Evolutionary conservation across 64 coral and sea anemone genomes (phyloP), one percentile per base, ranked within the genome.

Genomic region (Pocillopora verrucosa): DNA sequence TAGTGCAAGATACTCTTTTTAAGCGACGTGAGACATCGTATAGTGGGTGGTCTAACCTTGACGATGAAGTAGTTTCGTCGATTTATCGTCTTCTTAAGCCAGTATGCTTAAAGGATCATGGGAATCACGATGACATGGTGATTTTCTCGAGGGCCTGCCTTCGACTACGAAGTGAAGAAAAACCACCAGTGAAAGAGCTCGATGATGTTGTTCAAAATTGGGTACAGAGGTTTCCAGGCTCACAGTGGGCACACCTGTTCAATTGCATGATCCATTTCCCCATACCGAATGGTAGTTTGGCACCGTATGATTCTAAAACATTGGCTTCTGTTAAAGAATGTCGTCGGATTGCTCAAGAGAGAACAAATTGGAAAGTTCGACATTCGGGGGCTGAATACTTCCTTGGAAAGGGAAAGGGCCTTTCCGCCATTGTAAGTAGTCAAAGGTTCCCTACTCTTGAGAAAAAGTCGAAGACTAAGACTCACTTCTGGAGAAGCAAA

Each of bases 211-310:
- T 94, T 3, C 58, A 11, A 45, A 69, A 13, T 1, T 94, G 87
- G 81, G 35, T 37, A 13, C 57, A 67, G 25, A 86, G 61, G 7
- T 51, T 72, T 62, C 87, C 60, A 1, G 35, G 63, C 20, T 94
- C 92, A 0, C 74, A 78, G 41, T 94, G 92, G 92, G 87, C 87
- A 15, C 74, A 94, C n/a, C 41, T 94, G 19, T 94, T 94, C 9
- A 86, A 89, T 26, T 94, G 90, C 41, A 45, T 45, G 41, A 45
- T 45, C 41, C 41, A 45, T 6, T 45, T 45, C 41, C 41, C 41
- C 41, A 34, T 90, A 58, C 87, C 87, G 26, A 90, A 94, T 80
- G 88, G 88, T 34, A 84, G 79, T 16, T 59, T 94, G 0, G 81
- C 67, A 9, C 56, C 80, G 11, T 76, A 76, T 65, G 67, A 26